Percentiles rank a stretch among this genome's conserved stretches.
phyloP scores from a whole-genome alignment of 2,113 vertebrate species.

The Uria aalge region DNA sequence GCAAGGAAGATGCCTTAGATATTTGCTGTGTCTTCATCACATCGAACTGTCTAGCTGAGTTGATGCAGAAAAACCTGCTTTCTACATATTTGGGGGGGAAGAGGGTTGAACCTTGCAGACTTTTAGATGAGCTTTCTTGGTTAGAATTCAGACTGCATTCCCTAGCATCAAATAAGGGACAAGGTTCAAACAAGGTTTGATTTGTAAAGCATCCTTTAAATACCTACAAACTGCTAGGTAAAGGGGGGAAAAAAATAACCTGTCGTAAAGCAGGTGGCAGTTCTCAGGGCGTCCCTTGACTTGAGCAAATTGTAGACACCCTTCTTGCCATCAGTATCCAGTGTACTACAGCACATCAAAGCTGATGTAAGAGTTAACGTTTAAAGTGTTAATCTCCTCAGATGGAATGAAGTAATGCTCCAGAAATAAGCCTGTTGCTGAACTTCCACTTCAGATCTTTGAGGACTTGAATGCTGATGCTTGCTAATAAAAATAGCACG shows the following conservation, averaged over 20 bases:
- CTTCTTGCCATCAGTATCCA: not conserved
- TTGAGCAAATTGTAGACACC: not conserved
- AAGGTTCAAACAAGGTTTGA: not conserved
- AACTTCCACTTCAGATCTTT: slow-evolving; percentile 43
- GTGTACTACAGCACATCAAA: not conserved
- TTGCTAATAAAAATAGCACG: slow-evolving; percentile 56
- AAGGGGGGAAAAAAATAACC: not conserved
- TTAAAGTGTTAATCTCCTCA: slow-evolving; percentile 17
- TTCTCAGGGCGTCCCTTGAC: not conserved
- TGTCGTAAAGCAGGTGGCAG: not conserved
- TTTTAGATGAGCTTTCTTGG: not conserved
- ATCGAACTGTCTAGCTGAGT: not conserved
- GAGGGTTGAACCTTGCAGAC: not conserved
- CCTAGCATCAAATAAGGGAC: not conserved
- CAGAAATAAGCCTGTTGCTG: slow-evolving; percentile 48
- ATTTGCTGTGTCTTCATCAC: not conserved
- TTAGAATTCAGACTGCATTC: not conserved
- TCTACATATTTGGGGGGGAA: accelerated
- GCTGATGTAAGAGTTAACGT: not conserved
- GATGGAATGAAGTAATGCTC: slow-evolving; percentile 34
- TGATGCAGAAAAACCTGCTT: not conserved
- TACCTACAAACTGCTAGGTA: not conserved
- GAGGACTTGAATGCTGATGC: slow-evolving; percentile 53
- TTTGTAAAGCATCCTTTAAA: not conserved
- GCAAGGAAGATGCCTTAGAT: not conserved